Evolutionary conservation across 2,113 vertebrate species (phyloP), one percentile per base, ranked within the genome.

Genomic region (Manacus vitellinus): DNA sequence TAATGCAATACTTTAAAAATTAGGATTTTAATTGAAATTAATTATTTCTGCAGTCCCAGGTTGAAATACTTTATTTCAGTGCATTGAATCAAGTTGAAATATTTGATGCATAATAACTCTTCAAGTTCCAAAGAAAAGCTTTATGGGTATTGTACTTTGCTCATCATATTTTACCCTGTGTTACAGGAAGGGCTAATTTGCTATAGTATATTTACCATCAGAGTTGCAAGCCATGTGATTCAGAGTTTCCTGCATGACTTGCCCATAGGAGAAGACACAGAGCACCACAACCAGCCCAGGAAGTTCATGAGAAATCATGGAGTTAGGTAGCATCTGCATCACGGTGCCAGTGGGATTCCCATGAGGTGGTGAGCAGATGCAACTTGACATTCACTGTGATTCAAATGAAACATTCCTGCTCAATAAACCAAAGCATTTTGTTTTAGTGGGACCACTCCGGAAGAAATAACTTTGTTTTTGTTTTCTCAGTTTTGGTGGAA

Each of bases 391-490:
- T 94, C 75, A 80, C 30, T 33, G 54, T 90, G 78, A 96, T 77
- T 88, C 89, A 94, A 87, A 93, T 59, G 23, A 93, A 97, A 90
- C 51, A 70, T 88, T 94, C 83, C 63, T 94, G 88, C 82, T 90
- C 88, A 77, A 67, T 70, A 96, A 94, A 93, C 37, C 81, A 88
- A 85, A 97, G 37, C 51, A 44, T 92, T 92, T 90, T 93, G 88
- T 80, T 63, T 91, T 66, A 76, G 65, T 71, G 52, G 55, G 82
- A 93, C 70, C 67, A 88, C 62, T 16, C 54, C 63, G 71, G 51
- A 96, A 88, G 43, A 89, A 94, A 85, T 70, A 85, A 80, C 37
- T 85, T 68, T 28, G 18, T 33, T 93, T 95, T 65, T 54, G 66
- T 92, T 94, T 95, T 72, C 49, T 58, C 12, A 30, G 20, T 54